Base-by-base conservation (phyloP, 2,797 vertebrate species). In the Hydrocynus forskahlii region DNA sequence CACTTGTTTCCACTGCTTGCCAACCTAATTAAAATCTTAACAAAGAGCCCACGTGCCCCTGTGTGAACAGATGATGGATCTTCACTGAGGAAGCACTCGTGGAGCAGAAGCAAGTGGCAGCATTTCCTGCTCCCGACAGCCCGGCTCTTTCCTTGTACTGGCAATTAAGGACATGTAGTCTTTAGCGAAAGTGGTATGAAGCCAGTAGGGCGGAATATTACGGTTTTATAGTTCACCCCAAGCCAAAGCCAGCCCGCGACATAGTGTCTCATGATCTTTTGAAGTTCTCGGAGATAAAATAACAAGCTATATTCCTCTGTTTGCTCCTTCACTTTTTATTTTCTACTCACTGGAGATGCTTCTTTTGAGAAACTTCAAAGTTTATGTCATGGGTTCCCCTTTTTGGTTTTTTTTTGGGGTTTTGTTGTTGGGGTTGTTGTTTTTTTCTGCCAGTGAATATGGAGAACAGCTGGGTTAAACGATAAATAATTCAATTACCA, bases 401-500 rank as follows among this genome's bases (percentile, higher is more conserved):
- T 29, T n/a, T n/a, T n/a, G n/a, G n/a, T 29, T 29, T 2, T 76
- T 63, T 71, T 14, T 52, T 64, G 25, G 52, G 63, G 57, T 12
- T 50, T 50, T 8, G 9, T 12, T 50, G 9, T 50, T 12, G 9
- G 7, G 9, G 12, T 50, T 50, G 69, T 70, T 21, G 16, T 73
- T 64, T 85, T 25, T 50, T 38, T n/a, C 43, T 78, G 50, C 78
- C 59, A 23, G 29, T 43, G 55, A 76, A 69, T 21, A 38, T 63
- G 60, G 63, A 71, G 64, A 84, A 59, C 57, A 73, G 76, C 80
- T 85, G 77, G 77, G 77, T 67, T 78, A 55, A 80, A 84, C 69
- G 17, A 84, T 84, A 59, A 71, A 75, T 82, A 80, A 82, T 84
- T 83, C 38, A 81, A 83, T 86, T 83, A 75, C 57, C 29, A 16